Evolutionary conservation across 2,113 vertebrate species (phyloP).

Genomic region (Menura novaehollandiae): DNA sequence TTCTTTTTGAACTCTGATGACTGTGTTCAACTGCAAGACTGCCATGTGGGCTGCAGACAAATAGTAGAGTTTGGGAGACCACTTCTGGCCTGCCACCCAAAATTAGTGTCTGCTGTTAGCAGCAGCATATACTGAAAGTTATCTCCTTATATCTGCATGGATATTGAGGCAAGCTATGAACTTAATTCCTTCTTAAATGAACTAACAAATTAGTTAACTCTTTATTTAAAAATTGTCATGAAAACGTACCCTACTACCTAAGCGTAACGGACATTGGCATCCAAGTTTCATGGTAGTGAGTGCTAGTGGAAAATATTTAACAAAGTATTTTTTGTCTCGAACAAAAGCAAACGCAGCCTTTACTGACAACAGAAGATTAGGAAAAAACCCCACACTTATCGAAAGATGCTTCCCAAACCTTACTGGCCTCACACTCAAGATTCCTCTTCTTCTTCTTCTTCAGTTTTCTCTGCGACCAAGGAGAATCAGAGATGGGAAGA

Average conservation of each 20-base stretch:
- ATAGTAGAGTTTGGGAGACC: not conserved
- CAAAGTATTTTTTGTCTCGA: not conserved
- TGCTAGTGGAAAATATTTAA: not conserved
- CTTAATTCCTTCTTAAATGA: not conserved
- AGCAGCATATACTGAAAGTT: not conserved
- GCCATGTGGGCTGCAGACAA: not conserved
- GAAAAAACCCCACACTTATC: not conserved
- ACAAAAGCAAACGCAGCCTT: not conserved
- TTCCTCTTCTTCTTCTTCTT: not conserved
- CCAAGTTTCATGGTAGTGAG: not conserved
- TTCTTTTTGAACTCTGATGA: slow-evolving; percentile 77
- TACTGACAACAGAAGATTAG: not conserved
- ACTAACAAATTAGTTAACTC: not conserved
- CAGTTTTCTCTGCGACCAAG: not conserved
- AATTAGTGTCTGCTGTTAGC: not conserved
- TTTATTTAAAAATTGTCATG: not conserved
- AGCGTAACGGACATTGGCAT: not conserved
- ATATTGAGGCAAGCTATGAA: not conserved
- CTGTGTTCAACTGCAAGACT: slow-evolving; percentile 72
- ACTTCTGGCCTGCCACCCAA: not conserved
- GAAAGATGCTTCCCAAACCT: not conserved
- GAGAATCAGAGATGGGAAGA: not conserved
- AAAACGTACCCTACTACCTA: not conserved
- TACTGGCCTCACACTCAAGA: not conserved
- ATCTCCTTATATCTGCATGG: not conserved